Evolutionary conservation across 2,113 vertebrate species (phyloP).

Genomic region (Podocnemis expansa): DNA sequence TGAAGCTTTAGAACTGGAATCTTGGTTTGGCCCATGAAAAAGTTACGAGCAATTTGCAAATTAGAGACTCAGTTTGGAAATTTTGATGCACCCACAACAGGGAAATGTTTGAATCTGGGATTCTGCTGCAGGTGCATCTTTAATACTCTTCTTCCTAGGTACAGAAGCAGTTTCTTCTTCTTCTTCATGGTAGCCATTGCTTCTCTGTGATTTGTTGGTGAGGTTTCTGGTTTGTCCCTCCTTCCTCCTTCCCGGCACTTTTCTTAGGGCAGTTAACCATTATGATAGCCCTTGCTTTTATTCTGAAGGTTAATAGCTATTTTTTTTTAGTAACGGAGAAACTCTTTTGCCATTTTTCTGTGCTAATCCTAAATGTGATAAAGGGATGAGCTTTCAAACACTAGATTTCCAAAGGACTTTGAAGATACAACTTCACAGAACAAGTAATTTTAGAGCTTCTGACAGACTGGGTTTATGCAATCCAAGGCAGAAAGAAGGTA

Average conservation of each 20-base stretch:
- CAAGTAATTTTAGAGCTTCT: slow-evolving; percentile 76
- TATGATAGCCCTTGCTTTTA: slow-evolving; percentile 41
- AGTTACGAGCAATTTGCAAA: slow-evolving; percentile 15
- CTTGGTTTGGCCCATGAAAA: slow-evolving; percentile 14
- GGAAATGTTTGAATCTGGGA: not conserved
- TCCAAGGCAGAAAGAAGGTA: slow-evolving; percentile 62
- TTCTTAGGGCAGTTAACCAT: not conserved
- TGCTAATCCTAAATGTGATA: slow-evolving; percentile 58
- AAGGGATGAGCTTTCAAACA: slow-evolving; percentile 67
- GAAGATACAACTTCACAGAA: slow-evolving; percentile 76
- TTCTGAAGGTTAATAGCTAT: slow-evolving; percentile 67
- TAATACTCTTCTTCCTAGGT: not conserved
- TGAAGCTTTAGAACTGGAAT: not conserved
- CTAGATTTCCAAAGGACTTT: slow-evolving; percentile 66
- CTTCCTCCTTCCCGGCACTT: not conserved
- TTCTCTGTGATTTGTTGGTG: not conserved
- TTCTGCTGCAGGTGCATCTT: not conserved
- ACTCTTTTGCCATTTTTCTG: not conserved
- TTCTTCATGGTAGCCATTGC: not conserved
- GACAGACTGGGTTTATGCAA: slow-evolving; percentile 62
- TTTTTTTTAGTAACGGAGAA: slow-evolving; percentile 65
- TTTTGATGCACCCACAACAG: not conserved
- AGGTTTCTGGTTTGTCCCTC: not conserved
- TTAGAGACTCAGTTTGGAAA: not conserved
- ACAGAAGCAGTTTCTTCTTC: not conserved